Conservation (phyloP, 2,113 vertebrate genomes). For the Pampusana beccarii region DNA sequence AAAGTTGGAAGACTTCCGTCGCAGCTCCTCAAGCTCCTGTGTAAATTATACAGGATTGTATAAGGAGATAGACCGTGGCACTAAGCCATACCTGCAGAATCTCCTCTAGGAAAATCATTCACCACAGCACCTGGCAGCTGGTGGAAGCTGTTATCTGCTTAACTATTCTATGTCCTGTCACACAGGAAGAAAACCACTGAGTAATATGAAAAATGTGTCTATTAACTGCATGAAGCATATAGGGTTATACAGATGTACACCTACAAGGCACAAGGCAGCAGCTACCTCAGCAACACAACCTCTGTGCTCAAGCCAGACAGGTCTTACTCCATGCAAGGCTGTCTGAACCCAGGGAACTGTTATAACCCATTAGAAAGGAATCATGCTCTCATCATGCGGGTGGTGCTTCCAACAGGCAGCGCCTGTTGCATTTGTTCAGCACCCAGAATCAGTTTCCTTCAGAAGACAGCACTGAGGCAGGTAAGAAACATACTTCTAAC, state of each 20-base stretch:
- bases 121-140: neutral
- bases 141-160: neutral
- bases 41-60: neutral
- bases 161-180: neutral
- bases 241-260: neutral
- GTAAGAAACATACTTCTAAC: neutral
- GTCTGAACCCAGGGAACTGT: neutral
- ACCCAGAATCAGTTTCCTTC: neutral
- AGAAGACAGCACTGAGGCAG: neutral
- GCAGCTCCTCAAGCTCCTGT: neutral
- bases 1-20: neutral
- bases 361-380: neutral
- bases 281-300: neutral
- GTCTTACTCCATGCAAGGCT: neutral
- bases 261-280: neutral
- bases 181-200: neutral
- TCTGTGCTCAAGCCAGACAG: neutral
- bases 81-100: neutral
- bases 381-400: neutral
- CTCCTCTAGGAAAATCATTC: neutral
- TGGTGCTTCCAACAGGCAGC: accelerated
- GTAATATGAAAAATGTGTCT: neutral
- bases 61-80: accelerated
- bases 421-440: neutral
- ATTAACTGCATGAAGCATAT: neutral